Conservation (phyloP, 1,140 invertebrate genomes). For the Tetramorium parvispinum region DNA sequence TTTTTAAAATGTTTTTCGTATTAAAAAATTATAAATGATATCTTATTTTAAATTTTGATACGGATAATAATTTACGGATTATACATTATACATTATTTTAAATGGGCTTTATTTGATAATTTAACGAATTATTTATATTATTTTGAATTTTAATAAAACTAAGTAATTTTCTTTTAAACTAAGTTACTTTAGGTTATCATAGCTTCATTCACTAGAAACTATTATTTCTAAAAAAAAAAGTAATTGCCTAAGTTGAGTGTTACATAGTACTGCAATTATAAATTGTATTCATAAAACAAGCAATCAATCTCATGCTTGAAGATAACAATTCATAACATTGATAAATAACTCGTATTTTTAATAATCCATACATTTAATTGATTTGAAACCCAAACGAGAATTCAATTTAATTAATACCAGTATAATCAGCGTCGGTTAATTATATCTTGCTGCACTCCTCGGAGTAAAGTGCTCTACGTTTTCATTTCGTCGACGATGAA, state of each 20-base stretch:
- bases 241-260: not conserved
- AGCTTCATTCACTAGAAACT: not conserved
- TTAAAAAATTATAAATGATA: not conserved
- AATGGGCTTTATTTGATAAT: not conserved
- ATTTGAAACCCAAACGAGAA: conserved; percentile 10
- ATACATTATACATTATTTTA: not conserved
- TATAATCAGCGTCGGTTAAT: conserved; percentile 47
- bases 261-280: not conserved
- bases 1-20: not conserved
- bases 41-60: not conserved
- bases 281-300: conserved; percentile 21
- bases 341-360: conserved; percentile 24
- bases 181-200: not conserved
- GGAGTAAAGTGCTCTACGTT: not conserved
- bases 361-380: conserved; percentile 19
- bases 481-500: conserved; percentile 12
- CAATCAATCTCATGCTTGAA: not conserved
- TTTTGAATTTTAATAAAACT: not conserved
- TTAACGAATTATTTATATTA: not conserved
- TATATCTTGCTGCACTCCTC: conserved; percentile 27
- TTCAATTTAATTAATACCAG: conserved; percentile 22
- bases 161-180: not conserved
- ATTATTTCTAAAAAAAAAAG: not conserved
- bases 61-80: not conserved
- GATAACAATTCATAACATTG: conserved; percentile 21